Percentiles rank a stretch among this genome's conserved stretches.
Conservation (phyloP, 1,140 invertebrate species). For the Meloidogyne floridensis region DNA sequence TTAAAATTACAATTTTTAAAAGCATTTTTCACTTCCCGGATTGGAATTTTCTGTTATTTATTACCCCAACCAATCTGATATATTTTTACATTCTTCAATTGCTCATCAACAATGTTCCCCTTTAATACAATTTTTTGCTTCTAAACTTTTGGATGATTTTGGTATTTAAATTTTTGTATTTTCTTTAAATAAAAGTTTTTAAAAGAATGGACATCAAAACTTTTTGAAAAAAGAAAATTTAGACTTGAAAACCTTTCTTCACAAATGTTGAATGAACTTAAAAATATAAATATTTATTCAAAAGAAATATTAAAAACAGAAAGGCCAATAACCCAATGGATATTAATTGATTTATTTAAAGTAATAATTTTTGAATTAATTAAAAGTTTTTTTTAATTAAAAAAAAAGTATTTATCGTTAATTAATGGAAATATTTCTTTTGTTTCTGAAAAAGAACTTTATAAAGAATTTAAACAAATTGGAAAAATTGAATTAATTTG, state of each 20-base stretch:
- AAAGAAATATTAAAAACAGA: background rate
- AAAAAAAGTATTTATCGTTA: background rate
- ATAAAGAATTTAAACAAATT: conserved; percentile 17
- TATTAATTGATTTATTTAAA: conserved; percentile 15
- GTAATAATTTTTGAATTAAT: background rate
- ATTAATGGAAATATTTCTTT: conserved; percentile 2
- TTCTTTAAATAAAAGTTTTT: background rate
- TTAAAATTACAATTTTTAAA: conserved; percentile 6
- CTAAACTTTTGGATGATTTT: conserved; percentile 23
- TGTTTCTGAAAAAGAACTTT: conserved; percentile 16
- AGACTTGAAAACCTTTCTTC: conserved; percentile 5
- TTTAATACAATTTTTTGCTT: conserved; percentile 18
- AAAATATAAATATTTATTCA: background rate
- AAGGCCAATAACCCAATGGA: conserved; percentile 4
- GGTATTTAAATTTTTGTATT: background rate
- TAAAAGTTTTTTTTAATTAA: background rate
- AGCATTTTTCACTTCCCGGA: conserved; percentile 30
- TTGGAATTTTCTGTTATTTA: conserved; percentile 21
- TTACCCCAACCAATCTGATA: background rate
- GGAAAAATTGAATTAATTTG: background rate
- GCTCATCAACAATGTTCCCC: conserved; percentile 10
- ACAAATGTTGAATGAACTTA: background rate
- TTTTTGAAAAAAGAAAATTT: conserved; percentile 25
- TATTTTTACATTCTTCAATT: background rate
- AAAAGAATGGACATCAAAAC: conserved; percentile 20